phyloP scores from a whole-genome alignment of 2,797 vertebrate genomes.

The Bovichtus diacanthus region DNA sequence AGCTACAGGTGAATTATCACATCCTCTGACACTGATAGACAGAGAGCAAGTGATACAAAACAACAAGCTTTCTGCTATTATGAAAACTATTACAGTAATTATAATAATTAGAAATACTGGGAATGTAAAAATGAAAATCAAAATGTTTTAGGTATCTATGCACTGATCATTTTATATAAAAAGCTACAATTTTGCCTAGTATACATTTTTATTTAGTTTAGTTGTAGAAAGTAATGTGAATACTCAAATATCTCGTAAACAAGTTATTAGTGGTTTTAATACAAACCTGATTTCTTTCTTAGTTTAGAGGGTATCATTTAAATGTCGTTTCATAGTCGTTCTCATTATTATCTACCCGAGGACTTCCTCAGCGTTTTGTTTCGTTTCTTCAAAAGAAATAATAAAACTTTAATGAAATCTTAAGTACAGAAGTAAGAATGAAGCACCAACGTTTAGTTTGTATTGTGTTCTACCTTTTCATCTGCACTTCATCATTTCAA shows the following conservation, averaged over 20 bases:
- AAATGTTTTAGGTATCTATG: background rate
- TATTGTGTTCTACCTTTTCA: no score
- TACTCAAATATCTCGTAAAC: background rate
- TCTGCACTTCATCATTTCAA: no score
- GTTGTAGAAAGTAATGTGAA: background rate
- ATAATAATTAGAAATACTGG: background rate
- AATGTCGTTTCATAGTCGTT: no score
- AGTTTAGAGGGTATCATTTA: no score
- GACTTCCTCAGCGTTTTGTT: no score
- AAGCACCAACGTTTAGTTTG: no score
- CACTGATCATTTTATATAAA: background rate
- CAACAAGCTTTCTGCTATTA: background rate
- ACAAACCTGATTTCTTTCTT: no score
- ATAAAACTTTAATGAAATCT: no score
- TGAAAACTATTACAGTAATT: background rate
- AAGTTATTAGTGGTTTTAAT: no score
- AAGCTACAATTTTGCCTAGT: background rate
- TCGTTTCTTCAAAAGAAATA: no score
- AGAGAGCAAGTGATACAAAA: background rate
- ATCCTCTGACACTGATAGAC: background rate
- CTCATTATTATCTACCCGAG: no score
- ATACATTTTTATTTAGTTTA: background rate
- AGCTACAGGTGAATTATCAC: conserved; percentile 20
- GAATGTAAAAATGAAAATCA: background rate
- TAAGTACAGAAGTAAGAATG: no score